Base-by-base conservation (phyloP, 2,888 invertebrate species). In the Apamea epomidion region DNA sequence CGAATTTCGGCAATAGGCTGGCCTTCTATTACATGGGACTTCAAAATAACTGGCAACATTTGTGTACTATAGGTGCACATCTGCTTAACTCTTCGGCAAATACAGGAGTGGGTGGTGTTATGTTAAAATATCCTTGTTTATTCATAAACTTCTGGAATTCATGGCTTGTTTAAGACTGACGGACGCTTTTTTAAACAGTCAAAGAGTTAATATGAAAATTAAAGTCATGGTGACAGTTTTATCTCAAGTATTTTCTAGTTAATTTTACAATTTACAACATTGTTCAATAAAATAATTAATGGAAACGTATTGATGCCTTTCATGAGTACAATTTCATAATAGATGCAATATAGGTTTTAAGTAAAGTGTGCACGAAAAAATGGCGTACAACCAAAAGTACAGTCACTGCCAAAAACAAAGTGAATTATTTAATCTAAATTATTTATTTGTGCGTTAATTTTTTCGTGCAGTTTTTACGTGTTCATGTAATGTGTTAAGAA, bases 321-420 rank as follows among this genome's bases (percentile, higher is more conserved):
- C 78, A 89, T 83, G 84, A 94, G 94, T 94, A 94, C 94, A 94
- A 94, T 90, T 91, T 88, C 74, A 87, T 88, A 87, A 87, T 89
- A 89, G 73, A 90, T 88, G 87, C 89, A 90, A 87, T 90, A 91
- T 87, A 88, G 84, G 42, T 74, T 62, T 84, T 77, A 65, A 79
- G 74, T 87, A 83, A 90, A 88, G 79, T 75, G 51, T 90, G 90
- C 91, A 91, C 84, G 89, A 83, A 87, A 89, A 86, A 81, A 74
- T 75, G 16, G 45, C 45, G 65, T 76, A 77, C 81, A 71, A n/a
- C 82, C 77, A 82, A 72, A 60, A 73, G 58, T 74, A 70, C 67
- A 74, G 54, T 83, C 88, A 90, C 90, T 90, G 88, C 91, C 85
- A 83, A 88, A 76, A 87, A 65, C 68, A 54, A 80, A 82, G 78